Conservation (phyloP, 2,888 invertebrate species). For the Pterostichus madidus region DNA sequence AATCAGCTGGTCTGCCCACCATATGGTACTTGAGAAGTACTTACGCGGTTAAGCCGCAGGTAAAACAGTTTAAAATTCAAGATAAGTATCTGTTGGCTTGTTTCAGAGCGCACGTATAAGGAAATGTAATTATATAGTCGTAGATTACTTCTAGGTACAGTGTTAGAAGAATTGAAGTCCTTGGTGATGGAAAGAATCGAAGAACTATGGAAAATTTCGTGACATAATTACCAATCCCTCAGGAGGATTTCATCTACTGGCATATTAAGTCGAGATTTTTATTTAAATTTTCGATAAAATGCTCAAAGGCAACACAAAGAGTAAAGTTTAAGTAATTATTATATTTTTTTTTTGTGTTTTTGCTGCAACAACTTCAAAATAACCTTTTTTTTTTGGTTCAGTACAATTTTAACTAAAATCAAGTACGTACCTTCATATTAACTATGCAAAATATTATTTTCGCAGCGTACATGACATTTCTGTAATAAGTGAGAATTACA, state of each 20-base stretch:
- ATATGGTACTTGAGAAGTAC: constrained; percentile 48
- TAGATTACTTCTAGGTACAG: constrained; percentile 23
- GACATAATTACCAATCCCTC: not conserved
- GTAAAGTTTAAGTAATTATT: no score
- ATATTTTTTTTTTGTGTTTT: no score
- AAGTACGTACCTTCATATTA: no score
- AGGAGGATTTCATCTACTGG: not conserved
- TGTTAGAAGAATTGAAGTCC: constrained; percentile 29
- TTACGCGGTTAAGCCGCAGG: constrained; percentile 29
- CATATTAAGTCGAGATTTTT: not conserved
- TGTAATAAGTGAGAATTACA: no score
- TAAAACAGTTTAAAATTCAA: constrained; percentile 50
- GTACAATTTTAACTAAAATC: no score
- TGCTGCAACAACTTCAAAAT: no score
- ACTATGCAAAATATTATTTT: no score
- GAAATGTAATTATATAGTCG: constrained; percentile 48
- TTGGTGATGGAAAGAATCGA: constrained; percentile 17
- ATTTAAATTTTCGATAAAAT: no score
- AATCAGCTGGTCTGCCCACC: constrained; percentile 41
- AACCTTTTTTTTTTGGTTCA: no score
- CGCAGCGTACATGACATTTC: no score
- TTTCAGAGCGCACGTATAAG: constrained; percentile 50
- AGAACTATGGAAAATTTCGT: constrained; percentile 12
- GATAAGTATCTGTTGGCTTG: constrained; percentile 54
- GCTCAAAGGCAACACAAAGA: no score